Percentiles rank a stretch among this genome's conserved stretches.
phyloP scores from a whole-genome alignment of 2,113 vertebrate genomes.

The Lycaon pictus region DNA sequence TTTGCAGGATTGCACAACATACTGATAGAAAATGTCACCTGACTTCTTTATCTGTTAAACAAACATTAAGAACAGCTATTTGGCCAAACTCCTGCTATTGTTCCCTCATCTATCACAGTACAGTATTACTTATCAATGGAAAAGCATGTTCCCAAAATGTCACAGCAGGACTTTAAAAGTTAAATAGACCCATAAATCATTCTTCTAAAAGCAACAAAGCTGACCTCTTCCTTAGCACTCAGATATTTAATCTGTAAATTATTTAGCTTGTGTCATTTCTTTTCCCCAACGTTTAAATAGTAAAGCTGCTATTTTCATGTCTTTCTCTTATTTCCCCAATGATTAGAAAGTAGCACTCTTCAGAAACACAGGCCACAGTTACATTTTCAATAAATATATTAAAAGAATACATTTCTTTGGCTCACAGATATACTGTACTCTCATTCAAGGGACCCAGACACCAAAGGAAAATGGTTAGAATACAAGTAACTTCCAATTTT shows the following conservation, averaged over 20 bases:
- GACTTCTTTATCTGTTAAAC: slow-evolving; percentile 72
- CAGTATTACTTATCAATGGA: slow-evolving; percentile 56
- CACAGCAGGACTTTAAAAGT: slow-evolving; percentile 12
- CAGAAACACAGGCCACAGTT: slow-evolving; percentile 14
- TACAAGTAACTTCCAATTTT: not conserved
- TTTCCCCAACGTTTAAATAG: slow-evolving; percentile 45
- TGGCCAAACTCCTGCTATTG: slow-evolving; percentile 59
- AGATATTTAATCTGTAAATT: slow-evolving; percentile 72
- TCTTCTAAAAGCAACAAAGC: slow-evolving; percentile 63
- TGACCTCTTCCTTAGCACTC: slow-evolving; percentile 64
- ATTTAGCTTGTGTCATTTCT: slow-evolving; percentile 29
- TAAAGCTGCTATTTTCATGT: slow-evolving; percentile 42
- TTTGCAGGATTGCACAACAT: not conserved
- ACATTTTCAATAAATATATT: not conserved
- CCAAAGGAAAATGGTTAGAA: not conserved
- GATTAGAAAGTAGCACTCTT: slow-evolving; percentile 42
- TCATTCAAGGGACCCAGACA: not conserved
- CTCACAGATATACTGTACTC: not conserved
- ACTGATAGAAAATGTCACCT: slow-evolving; percentile 50
- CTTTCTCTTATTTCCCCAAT: slow-evolving; percentile 55
- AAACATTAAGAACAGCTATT: slow-evolving; percentile 52
- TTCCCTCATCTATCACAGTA: slow-evolving; percentile 54
- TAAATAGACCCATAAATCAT: slow-evolving; percentile 59
- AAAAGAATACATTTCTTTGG: not conserved
- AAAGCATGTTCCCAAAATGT: slow-evolving; percentile 62